Evolutionary conservation across 2,113 vertebrate genomes (phyloP), one percentile per base, ranked within the genome.

Genomic region (Rattus rattus): DNA sequence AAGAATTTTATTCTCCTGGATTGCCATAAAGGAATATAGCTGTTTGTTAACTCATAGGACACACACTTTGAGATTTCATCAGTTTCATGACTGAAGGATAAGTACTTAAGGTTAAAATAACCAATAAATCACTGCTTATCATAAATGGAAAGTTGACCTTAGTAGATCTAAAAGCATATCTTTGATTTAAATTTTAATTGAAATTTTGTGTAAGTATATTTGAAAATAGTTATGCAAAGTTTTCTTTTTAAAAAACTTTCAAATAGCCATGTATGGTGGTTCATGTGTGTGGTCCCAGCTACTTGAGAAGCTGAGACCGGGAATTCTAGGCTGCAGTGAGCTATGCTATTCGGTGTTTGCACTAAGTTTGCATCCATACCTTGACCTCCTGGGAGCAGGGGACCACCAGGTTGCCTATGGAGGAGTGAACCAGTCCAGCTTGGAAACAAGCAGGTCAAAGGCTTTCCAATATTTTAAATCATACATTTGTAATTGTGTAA

Each of bases 381-480:
- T 4, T 69, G 13, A 69, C 67, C 67, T 36, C 67, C 30, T 7
- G 5, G 67, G 14, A 69, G 30, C 1, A 2, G 30, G 13, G 13
- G 67, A 69, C 67, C 33, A 69, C 67, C 67, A 69, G 5, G 13
- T 33, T 36, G 13, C 30, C 30, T 69, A 16, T 33, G 26, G 67
- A 69, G 67, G 5, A 30, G 13, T 36, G 30, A 36, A 17, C 13
- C 33, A 17, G 12, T 13, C 67, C 67, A 69, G 67, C 5, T 16
- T 6, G 5, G 30, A 69, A 36, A 69, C 5, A 28, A 69, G 30
- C 30, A 16, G 67, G 30, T 69, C 30, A 94, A 69, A 95, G 93
- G 76, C 2, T 89, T n/a, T 47, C n/a, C 36, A 70, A 80, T n/a
- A 93, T 19, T 86, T 92, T 86, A 94, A 93, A 91, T 73, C 72